A percentile compares a stretch with the other conserved stretches of the same genome.
phyloP scores from a whole-genome alignment of 2,113 vertebrate species.

The Dinomys branickii region DNA sequence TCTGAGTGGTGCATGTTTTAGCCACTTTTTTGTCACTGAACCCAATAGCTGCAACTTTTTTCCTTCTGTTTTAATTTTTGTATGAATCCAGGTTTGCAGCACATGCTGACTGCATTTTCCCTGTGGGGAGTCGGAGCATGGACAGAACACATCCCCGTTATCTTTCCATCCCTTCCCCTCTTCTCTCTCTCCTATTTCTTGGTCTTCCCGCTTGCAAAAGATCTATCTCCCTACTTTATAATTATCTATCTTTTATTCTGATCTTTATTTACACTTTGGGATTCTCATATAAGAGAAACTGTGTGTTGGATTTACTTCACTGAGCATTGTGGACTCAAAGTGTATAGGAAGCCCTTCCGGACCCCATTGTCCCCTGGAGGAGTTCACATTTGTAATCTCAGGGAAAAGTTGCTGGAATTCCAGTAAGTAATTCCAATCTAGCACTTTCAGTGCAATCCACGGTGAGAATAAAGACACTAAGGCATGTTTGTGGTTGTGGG shows the following conservation, averaged over 20 bases:
- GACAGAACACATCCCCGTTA: too few relatives aligned
- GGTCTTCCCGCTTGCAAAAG: background rate
- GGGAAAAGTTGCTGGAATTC: too few relatives aligned
- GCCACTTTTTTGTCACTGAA: background rate
- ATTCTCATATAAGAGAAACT: background rate
- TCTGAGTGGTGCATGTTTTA: background rate
- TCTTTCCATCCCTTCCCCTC: background rate
- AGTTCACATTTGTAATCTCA: too few relatives aligned
- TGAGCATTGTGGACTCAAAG: background rate
- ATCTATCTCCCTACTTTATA: background rate
- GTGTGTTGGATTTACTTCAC: background rate
- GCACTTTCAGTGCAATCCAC: too few relatives aligned
- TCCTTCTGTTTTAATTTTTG: background rate
- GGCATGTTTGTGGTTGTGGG: too few relatives aligned
- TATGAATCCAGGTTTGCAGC: background rate
- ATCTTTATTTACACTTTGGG: background rate
- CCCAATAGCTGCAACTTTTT: background rate
- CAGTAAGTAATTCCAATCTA: too few relatives aligned
- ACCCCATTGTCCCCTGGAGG: too few relatives aligned
- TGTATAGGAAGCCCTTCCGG: too few relatives aligned
- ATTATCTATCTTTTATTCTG: background rate
- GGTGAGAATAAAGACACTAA: too few relatives aligned
- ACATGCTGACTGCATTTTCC: background rate
- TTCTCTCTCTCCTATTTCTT: background rate
- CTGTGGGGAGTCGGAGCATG: background rate